phyloP scores from a whole-genome alignment of 2,113 vertebrate species.

The Nycticebus coucang region DNA sequence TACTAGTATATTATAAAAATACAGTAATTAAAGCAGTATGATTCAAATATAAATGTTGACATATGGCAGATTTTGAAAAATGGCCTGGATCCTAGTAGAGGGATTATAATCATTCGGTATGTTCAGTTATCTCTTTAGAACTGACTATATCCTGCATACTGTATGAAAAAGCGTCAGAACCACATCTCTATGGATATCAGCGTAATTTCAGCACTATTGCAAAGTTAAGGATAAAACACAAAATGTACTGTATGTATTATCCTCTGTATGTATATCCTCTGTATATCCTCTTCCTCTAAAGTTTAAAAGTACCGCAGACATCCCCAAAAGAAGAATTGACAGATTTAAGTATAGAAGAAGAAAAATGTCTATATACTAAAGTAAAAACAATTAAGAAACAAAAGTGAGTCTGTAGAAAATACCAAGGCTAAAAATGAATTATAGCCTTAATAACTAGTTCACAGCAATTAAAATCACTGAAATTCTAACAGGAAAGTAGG shows the following conservation, averaged over 20 bases:
- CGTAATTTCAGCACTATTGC: neutral
- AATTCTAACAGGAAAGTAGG: conserved; percentile 18
- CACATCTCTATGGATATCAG: neutral
- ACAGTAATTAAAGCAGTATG: neutral
- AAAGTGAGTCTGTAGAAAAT: neutral
- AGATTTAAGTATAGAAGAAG: neutral
- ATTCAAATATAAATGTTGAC: conserved; percentile 1
- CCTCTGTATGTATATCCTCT: no score
- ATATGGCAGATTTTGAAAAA: neutral
- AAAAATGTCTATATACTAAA: neutral
- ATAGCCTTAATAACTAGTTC: neutral
- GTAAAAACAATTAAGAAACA: neutral
- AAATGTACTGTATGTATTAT: neutral
- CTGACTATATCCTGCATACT: neutral
- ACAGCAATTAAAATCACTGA: neutral
- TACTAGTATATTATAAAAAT: neutral
- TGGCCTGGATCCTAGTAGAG: neutral
- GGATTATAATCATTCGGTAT: neutral
- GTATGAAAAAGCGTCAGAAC: neutral
- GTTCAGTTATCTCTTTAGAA: neutral
- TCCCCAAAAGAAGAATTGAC: neutral
- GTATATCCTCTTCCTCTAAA: neutral
- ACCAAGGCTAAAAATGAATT: neutral
- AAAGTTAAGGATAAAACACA: neutral
- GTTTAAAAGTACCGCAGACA: neutral